Conservation (phyloP, 2,888 invertebrate genomes). For the Nasonovia ribisnigri region DNA sequence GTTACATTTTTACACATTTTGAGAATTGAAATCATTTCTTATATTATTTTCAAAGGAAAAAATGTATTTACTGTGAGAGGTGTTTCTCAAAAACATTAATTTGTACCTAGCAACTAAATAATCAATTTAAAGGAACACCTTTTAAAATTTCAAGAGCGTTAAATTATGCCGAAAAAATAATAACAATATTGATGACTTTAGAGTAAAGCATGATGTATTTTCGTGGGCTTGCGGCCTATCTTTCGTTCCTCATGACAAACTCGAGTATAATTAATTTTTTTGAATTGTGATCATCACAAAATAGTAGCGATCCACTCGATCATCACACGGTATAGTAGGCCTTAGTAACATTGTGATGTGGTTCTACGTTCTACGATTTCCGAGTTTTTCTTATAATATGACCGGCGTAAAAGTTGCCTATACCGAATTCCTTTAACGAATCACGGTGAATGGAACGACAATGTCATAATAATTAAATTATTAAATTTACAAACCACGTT, state of each 20-base stretch:
- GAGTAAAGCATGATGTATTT: too few species aligned
- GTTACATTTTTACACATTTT: background rate
- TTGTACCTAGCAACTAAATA: background rate
- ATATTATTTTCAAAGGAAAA: background rate
- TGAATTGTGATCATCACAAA: background rate
- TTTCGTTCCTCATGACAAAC: background rate
- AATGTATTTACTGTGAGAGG: background rate
- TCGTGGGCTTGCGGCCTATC: background rate
- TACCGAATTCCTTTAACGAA: background rate
- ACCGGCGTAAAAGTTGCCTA: background rate
- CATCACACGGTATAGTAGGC: background rate
- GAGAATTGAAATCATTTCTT: background rate
- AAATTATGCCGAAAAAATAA: background rate
- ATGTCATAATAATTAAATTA: too few species aligned
- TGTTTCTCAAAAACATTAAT: background rate
- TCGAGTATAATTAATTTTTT: background rate
- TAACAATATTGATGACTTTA: too few species aligned
- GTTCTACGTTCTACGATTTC: background rate
- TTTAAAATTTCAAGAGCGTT: background rate
- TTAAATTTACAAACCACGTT: too few species aligned
- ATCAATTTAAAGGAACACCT: background rate
- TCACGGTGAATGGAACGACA: background rate
- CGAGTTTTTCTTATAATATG: background rate
- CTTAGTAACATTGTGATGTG: background rate
- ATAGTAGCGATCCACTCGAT: background rate